These are phyloP conservation scores for Sapayoa aenigma DNA, from an alignment of 2,113 vertebrate genomes.

Conservation along the genomic window DNA sequence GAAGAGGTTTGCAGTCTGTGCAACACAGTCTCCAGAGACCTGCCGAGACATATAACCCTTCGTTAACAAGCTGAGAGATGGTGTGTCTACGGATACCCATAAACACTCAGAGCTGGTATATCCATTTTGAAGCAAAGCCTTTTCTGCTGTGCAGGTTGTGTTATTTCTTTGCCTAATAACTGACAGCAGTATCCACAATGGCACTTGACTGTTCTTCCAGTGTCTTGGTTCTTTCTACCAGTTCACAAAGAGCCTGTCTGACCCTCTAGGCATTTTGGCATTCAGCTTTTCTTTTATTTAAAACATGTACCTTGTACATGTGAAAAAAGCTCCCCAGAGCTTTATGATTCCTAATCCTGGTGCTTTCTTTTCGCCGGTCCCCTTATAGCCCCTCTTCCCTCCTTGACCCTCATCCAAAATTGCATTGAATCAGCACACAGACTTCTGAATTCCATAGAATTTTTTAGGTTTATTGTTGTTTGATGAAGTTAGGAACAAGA, in stretches of 20 bases:
- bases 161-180: conserved; percentile 27
- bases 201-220: neutral
- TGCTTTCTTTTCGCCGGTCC: neutral
- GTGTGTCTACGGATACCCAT: neutral
- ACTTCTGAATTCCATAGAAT: neutral
- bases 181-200: neutral
- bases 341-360: neutral
- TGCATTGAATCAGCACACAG: neutral
- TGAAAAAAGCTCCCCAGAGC: neutral
- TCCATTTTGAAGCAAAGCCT: neutral
- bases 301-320: neutral
- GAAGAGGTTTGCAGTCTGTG: neutral
- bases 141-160: neutral
- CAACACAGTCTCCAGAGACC: neutral
- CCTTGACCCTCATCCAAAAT: neutral
- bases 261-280: neutral
- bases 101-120: neutral
- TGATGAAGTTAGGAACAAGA: neutral
- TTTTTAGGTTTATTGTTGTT: neutral
- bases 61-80: neutral
- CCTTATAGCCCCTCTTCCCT: neutral
- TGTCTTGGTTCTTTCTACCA: conserved; percentile 2
- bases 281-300: conserved; percentile 30
- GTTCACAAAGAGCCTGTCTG: neutral
- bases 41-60: neutral